Evolutionary conservation across 2,888 invertebrate genomes (phyloP).

Genomic region (Himalopsyche japonica): DNA sequence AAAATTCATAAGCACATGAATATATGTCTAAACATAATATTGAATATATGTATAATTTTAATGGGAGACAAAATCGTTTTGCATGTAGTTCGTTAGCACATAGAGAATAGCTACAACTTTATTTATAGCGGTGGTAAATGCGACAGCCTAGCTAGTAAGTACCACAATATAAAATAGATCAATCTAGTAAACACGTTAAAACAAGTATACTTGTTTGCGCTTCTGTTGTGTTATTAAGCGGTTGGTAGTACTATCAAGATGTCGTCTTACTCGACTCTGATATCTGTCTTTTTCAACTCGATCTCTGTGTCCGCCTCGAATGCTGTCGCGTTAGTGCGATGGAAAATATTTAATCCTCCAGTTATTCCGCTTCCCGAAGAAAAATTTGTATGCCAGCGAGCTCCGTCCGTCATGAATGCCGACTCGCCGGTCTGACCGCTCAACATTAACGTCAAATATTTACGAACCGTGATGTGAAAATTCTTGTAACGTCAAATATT

Average conservation of each 20-base stretch:
- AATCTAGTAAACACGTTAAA: neutral
- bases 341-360: conserved; percentile 56
- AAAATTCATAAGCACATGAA: too few species aligned
- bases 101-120: neutral
- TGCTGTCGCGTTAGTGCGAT: conserved; percentile 60
- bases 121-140: too few species aligned
- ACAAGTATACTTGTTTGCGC: neutral
- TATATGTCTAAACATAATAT: too few species aligned
- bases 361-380: conserved; percentile 61
- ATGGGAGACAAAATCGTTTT: neutral
- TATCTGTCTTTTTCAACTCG: conserved; percentile 57
- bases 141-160: too few species aligned
- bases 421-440: neutral
- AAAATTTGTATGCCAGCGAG: conserved; percentile 54
- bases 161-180: too few species aligned
- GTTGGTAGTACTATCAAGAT: conserved; percentile 46
- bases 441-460: neutral
- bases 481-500: neutral
- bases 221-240: neutral
- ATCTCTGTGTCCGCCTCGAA: conserved; percentile 62
- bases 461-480: too few species aligned
- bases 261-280: conserved; percentile 62
- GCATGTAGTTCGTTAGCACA: neutral
- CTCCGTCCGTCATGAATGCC: neutral
- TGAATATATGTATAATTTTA: too few species aligned